phyloP scores from a whole-genome alignment of 2,888 invertebrate species.

The Andrena haemorrhoa region DNA sequence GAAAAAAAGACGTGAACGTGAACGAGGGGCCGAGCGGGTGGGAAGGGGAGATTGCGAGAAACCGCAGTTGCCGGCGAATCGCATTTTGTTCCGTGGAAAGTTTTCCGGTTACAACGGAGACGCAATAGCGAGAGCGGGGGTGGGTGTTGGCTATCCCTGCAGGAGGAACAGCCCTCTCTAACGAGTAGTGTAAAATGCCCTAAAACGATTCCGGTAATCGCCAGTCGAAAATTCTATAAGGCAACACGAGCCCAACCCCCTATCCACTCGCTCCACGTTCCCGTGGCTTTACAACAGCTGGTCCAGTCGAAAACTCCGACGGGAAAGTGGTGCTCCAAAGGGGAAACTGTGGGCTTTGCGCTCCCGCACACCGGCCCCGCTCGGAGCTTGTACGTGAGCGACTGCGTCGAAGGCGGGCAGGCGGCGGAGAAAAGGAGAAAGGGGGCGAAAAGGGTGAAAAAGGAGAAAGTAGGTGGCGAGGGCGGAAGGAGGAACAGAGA shows the following conservation, averaged over 20 bases:
- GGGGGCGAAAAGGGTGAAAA: background rate
- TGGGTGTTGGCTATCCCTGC: conserved; percentile 2
- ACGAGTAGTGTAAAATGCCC: conserved; percentile 61
- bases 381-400: background rate
- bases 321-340: conserved; percentile 65
- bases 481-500: conserved; percentile 25
- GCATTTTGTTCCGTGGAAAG: conserved; percentile 35
- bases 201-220: conserved; percentile 67
- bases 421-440: conserved; percentile 10
- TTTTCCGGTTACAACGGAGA: conserved; percentile 51
- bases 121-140: conserved; percentile 31
- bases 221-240: conserved; percentile 69
- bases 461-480: conserved; percentile 28
- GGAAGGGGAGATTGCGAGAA: conserved; percentile 32
- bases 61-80: conserved; percentile 29
- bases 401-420: background rate
- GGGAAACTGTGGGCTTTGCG: conserved; percentile 67
- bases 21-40: background rate
- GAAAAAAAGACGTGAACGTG: background rate
- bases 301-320: conserved; percentile 66
- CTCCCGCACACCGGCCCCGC: conserved; percentile 7
- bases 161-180: conserved; percentile 34
- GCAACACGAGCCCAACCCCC: conserved; percentile 48
- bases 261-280: conserved; percentile 43
- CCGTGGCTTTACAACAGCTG: conserved; percentile 71